Base-by-base conservation (phyloP, 2,888 invertebrate genomes). In the Drosophila neutralis region DNA sequence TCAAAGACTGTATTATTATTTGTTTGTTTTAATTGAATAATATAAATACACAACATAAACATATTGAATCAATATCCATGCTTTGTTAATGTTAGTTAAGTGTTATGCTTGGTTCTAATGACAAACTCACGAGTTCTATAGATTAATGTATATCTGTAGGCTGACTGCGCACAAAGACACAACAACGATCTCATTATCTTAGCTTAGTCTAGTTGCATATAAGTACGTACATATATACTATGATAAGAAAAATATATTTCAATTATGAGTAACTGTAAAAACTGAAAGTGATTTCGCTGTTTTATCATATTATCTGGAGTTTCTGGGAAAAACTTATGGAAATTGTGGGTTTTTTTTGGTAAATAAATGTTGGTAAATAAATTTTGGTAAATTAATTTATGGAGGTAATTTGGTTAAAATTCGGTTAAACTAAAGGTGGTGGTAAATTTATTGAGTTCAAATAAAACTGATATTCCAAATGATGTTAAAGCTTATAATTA, bases 171-270 rank as follows among this genome's bases (percentile, higher is more conserved):
- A 78, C 82, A 87, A 80, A 84, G 78, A 80, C 66, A 80, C 71
- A 61, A 76, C 69, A 64, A 75, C 86, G 86, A 87, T 87, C 86
- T 89, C 90, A 87, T 75, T 81, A 76, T 74, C 69, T 68, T 62
- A 83, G 60, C 56, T 78, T 69, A 68, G 53, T 68, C 53, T 73
- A 65, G 29, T 35, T 66, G 18, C 64, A 59, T 27, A 58, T 66
- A 36, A 60, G 36, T 51, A 42, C 59, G 2, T 59, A 24, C 52
- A 13, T 70, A 63, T 60, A 24, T 45, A 29, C 59, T 31, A 31
- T 48, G 59, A 78, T 76, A 68, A 78, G 56, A 61, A 69, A 83
- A 61, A 69, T 83, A 62, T 42, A 53, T 52, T 45, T 52, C 52
- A 62, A 69, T 61, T 63, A 67, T 38, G 57, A 52, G 52, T 18